A percentile compares a stretch with the other conserved stretches of the same genome.
These are phyloP conservation scores for Thymelicus sylvestris DNA, from an alignment of 2,888 invertebrate species.

Conservation along the genomic window DNA sequence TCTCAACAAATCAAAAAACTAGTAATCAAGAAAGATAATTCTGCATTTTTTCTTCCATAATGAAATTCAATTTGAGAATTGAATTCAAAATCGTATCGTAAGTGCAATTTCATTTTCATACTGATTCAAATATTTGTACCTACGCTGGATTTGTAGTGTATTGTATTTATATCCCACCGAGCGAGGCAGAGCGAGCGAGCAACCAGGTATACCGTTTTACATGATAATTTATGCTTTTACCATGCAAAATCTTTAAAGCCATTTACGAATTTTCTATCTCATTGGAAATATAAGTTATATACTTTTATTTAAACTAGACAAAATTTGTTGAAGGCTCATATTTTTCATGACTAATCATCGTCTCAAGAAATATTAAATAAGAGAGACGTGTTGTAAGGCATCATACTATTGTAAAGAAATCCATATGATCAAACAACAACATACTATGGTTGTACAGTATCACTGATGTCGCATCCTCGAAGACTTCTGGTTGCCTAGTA, in stretches of 20 bases:
- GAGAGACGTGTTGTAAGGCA: neutral
- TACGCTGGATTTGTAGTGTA: slow-evolving; percentile 16
- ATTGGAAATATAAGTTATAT: neutral
- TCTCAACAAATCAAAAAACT: too few relatives aligned
- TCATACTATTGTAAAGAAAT: too few relatives aligned
- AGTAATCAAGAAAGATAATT: neutral
- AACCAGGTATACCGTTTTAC: slow-evolving; percentile 14
- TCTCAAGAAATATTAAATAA: too few relatives aligned
- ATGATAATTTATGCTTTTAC: slow-evolving; percentile 20
- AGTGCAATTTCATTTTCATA: slow-evolving; percentile 17
- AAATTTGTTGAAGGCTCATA: too few relatives aligned
- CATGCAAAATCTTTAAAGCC: slow-evolving; percentile 10
- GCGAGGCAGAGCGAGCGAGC: neutral
- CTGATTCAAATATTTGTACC: slow-evolving; percentile 18
- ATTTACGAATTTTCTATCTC: slow-evolving; percentile 10
- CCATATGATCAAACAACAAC: too few relatives aligned
- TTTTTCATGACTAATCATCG: too few relatives aligned
- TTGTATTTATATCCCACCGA: slow-evolving; percentile 15
- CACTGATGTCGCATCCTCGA: too few relatives aligned
- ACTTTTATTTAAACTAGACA: neutral
- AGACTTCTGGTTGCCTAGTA: too few relatives aligned
- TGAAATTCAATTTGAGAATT: slow-evolving; percentile 1
- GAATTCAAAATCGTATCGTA: neutral
- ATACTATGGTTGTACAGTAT: too few relatives aligned
- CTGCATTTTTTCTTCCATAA: neutral